Base-by-base conservation (phyloP, 2,797 vertebrate genomes). In the Rhinichthys osculus region DNA sequence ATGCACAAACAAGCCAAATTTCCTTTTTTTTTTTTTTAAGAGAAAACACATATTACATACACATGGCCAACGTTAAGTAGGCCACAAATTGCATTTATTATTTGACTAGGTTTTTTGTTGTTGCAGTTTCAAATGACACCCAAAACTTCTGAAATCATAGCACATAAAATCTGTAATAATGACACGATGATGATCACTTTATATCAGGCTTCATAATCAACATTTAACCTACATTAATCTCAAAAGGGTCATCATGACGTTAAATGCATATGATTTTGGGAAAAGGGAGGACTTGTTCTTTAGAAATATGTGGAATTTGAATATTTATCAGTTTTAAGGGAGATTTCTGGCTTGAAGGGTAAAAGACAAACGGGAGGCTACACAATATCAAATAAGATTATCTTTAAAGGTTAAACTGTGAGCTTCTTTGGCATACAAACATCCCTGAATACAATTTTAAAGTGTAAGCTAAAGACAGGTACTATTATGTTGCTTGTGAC, bases 351-450 rank as follows among this genome's bases (percentile, higher is more conserved):
- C 71, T 73, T 84, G 57, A 70, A 81, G 40, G 88, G 17, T 44
- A 33, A 71, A 6, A 73, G 57, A 30, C 17, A 50, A 62, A 83
- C 40, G 27, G 84, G 67, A 89, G 7, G 11, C 62, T 50, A 83
- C 67, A 33, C 13, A 57, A 38, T 70, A 30, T 84, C 23, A 89
- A 82, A 90, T 57, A 80, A 82, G 59, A 27, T 71, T 11, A 71
- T 59, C 17, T 76, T 78, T 82, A 44, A 35, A 82, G 64, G 78
- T 87, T 82, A 64, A 77, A 86, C 52, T 84, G 42, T 66, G 83
- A 83, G 57, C 33, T 86, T 92, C 91, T 92, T 92, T 92, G 92
- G 92, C 87, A 89, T 77, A 64, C n/a, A 54, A 88, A 79, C 52
- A 89, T 91, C 90, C 90, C 89, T 92, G 92, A 91, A 90, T 74